These are phyloP conservation scores for Conus betulinus DNA, from an alignment of 1,140 invertebrate genomes.

Conservation along the genomic window DNA sequence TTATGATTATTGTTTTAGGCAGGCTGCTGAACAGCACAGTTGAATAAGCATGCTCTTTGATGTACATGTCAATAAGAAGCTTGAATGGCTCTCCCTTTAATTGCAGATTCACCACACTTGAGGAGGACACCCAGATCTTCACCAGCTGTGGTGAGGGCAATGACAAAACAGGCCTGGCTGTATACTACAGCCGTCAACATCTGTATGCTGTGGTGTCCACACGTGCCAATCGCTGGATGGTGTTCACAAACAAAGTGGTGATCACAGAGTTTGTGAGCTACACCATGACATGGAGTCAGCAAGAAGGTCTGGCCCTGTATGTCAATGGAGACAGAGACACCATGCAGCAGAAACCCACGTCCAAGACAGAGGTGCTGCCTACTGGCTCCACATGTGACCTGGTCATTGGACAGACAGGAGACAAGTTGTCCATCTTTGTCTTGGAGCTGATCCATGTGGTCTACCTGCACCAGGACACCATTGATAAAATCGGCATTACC, in stretches of 20 bases:
- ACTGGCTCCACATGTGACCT: conserved; percentile 17
- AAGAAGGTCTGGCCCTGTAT: conserved; percentile 30
- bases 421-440: conserved; percentile 14
- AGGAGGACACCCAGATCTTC: conserved; percentile 53
- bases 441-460: conserved; percentile 38
- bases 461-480: conserved; percentile 28
- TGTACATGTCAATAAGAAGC: too few species aligned
- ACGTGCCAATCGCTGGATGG: conserved; percentile 47
- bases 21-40: too few species aligned
- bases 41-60: too few species aligned
- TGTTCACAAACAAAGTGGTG: conserved; percentile 34
- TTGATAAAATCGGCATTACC: conserved; percentile 31
- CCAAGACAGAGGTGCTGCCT: neutral
- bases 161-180: conserved; percentile 46
- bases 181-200: conserved; percentile 48
- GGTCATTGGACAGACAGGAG: neutral
- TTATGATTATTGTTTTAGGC: neutral
- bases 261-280: conserved; percentile 40
- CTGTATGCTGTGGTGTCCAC: conserved; percentile 56
- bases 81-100: neutral
- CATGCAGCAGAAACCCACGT: conserved; percentile 11
- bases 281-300: conserved; percentile 57
- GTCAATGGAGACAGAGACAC: neutral
- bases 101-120: conserved; percentile 44
- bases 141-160: conserved; percentile 50